Evolutionary conservation across 2,888 invertebrate species (phyloP).

Genomic region (Drosophila seclusa): DNA sequence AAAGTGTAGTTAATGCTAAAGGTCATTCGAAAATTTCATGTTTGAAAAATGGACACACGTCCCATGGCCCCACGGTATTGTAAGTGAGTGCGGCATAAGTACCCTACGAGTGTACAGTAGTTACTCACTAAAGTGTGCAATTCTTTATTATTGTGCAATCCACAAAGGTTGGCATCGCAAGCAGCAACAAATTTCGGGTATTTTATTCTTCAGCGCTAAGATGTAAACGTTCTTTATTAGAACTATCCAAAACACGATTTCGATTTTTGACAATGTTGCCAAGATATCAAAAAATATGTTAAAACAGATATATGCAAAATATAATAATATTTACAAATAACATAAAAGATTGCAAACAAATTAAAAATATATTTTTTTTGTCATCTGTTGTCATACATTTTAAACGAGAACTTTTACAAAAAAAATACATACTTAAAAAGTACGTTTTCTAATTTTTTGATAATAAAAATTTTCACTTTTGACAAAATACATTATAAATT

Average conservation of each 20-base stretch:
- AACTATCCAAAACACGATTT: background rate
- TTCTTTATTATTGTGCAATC: background rate
- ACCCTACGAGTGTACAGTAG: conserved; percentile 32
- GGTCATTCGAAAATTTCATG: conserved; percentile 74
- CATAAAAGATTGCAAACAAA: background rate
- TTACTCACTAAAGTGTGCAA: background rate
- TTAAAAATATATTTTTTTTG: too few species aligned
- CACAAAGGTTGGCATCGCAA: background rate
- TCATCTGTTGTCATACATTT: background rate
- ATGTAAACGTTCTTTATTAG: background rate
- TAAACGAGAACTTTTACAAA: background rate
- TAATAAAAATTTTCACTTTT: background rate
- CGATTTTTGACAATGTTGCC: background rate
- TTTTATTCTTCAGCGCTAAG: background rate
- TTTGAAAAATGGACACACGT: conserved; percentile 65
- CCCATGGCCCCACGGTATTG: conserved; percentile 14
- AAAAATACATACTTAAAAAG: background rate
- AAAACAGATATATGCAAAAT: background rate
- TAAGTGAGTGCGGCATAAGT: conserved; percentile 45
- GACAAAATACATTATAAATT: background rate
- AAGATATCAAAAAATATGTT: background rate
- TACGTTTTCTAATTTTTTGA: too few species aligned
- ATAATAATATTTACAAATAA: background rate
- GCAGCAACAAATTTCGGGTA: background rate
- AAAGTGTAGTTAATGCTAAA: conserved; percentile 69